Base-by-base conservation (phyloP, 2,113 vertebrate species). In the Microcebus jonahi region DNA sequence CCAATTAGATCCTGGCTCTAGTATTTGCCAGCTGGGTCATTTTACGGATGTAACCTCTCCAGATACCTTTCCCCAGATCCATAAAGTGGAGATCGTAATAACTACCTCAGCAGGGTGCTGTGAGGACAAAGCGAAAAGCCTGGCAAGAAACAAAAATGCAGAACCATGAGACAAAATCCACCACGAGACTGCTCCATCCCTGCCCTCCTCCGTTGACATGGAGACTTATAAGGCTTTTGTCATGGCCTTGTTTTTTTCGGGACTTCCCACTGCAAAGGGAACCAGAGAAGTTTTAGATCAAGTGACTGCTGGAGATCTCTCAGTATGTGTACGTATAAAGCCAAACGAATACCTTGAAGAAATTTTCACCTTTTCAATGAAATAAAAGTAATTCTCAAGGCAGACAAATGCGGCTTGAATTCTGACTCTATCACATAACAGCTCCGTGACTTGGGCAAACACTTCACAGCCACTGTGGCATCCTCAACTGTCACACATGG, bases 331-430 rank as follows among this genome's bases (percentile, higher is more conserved):
- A 42, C 31, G 27, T 45, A 70, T 14, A 77, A 80, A 86, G 9
- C 23, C 90, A 82, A n/a, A 85, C 8, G 71, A 70, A 67, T 53
- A 29, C 20, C 45, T 91, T 73, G 42, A 88, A 71, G 67, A 76
- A 85, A 90, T 17, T 2, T 61, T 71, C 29, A 50, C 50, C 88
- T 87, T 82, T 25, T 39, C 48, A 83, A 8, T 12, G 39, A 90
- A 87, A 82, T 48, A 53, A 90, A 96, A 86, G 65, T 45, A 83
- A 84, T 50, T 86, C 42, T 77, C 71, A 39, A 77, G 39, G 73
- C 48, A 82, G 84, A 36, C 34, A 20, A 10, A 86, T 55, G 11
- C 87, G n/a, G 13, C 75, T 77, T 83, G 55, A 88, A 88, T 89
- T 83, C 63, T 18, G 68, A 82, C 17, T 75, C 59, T 45, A 29